Evolutionary conservation across 2,797 vertebrate species (phyloP), one percentile per base, ranked within the genome.

Genomic region (Peromyscus nudipes): DNA sequence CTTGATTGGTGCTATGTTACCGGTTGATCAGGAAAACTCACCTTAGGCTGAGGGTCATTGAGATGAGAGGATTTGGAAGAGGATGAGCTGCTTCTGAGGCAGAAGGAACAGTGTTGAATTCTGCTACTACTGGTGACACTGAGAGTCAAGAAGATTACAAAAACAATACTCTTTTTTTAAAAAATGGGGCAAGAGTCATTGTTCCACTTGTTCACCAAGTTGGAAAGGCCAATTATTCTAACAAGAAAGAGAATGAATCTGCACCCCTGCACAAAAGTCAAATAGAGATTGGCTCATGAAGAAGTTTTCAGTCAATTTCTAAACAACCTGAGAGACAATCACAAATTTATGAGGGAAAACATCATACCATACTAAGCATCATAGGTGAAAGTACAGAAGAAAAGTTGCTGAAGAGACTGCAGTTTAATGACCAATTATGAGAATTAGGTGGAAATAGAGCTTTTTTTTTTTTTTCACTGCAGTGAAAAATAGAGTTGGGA

Each of bases 261-360:
- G 99, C 99, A 96, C 98, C 99, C 4, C 99, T 99, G 65, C 98
- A 99, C 52, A 98, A 98, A 73, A 99, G 98, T 95, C 99, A 99
- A 96, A 98, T 98, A 96, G 96, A 99, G 99, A 19, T 98, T 99
- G 69, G 98, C 99, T 97, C 98, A 99, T 94, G 99, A 99, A 77
- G 99, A 99, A 97, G 99, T 99, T 96, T 99, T 99, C 98, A 99
- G 99, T 97, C 99, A 99, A 96, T 99, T 99, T 98, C 99, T 99
- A 96, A 99, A 99, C 98, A 99, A 99, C 98, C 98, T 99, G 97
- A 99, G 99, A 94, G 99, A 99, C 91, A 99, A 99, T 98, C 99
- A 99, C 98, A 99, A 99, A 86, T 99, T 99, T 89, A 99, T 99
- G 99, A 99, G 99, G 97, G 99, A 99, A 98, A 99, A 99, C 98